Evolutionary conservation across 2,888 invertebrate genomes (phyloP), one percentile per base, ranked within the genome.

Genomic region (Seira ritae): DNA sequence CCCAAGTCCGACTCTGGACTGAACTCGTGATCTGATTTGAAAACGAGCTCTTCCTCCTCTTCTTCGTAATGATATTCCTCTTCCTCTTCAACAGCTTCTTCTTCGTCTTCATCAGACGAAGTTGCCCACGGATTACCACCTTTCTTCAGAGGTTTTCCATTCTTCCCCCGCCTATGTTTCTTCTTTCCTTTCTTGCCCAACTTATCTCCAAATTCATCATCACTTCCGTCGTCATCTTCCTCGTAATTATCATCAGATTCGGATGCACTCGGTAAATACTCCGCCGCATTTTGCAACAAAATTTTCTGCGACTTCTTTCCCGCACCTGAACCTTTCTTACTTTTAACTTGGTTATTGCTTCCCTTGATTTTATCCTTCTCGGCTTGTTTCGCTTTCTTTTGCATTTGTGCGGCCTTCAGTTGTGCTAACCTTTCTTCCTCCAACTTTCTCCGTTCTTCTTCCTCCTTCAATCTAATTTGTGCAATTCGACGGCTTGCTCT

Each of bases 21-120:
- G 91, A 97, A 97, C 91, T 98, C 98, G 90, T 97, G 97, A 90
- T 97, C 97, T 0, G 96, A 96, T 71, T 87, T 95, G 88, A 94
- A 93, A 0, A 93, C 90, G 67, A 90, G 80, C 68, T 89, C 89
- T 84, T 91, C 90, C 76, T 90, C 90, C 3, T 91, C 92, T 85
- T 92, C 92, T 15, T 92, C 92, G 62, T 92, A 92, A 3, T 91
- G 88, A 55, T 88, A 87, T 73, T 89, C 91, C 69, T 92, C 91
- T 70, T 91, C 91, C 1, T 91, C 91, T 3, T 91, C 91, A 0
- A 92, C 92, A 31, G 92, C 92, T 2, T 91, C 91, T 17, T 92
- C 91, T 8, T 88, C 88, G 1, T 87, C 87, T 1, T 84, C 84
- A 8, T 84, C 84, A n/a, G 85, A 84, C 1, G 85, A 77, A 23